A percentile compares a stretch with the other conserved stretches of the same genome.
Conservation (phyloP, 2,888 invertebrate genomes). For the Drymonia ruficornis region DNA sequence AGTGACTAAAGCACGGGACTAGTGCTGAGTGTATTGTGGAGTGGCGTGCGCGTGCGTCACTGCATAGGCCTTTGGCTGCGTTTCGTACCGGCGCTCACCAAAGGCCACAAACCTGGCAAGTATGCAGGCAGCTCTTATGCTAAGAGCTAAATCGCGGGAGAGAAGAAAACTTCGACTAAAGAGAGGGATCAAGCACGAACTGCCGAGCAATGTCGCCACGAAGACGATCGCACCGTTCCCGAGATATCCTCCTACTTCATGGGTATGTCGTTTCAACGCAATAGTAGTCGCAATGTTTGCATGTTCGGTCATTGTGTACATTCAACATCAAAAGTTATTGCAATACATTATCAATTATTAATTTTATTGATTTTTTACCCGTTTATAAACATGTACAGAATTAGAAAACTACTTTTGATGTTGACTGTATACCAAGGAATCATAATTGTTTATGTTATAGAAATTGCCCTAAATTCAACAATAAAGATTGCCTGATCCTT, state of each 20-base stretch:
- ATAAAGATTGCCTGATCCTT: background rate
- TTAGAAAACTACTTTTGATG: no score
- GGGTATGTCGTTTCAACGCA: slow-evolving; percentile 81
- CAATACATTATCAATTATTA: no score
- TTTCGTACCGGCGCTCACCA: slow-evolving; percentile 53
- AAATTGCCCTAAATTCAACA: background rate
- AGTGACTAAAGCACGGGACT: slow-evolving; percentile 13
- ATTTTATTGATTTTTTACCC: no score
- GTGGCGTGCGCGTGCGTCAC: slow-evolving; percentile 20
- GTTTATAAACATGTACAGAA: no score
- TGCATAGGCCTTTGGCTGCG: slow-evolving; percentile 48
- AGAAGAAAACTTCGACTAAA: slow-evolving; percentile 91
- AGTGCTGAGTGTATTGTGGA: slow-evolving; percentile 21
- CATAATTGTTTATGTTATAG: background rate
- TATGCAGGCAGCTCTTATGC: slow-evolving; percentile 97
- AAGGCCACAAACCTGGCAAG: slow-evolving; percentile 86
- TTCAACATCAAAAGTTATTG: background rate
- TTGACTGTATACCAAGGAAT: no score
- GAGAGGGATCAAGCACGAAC: slow-evolving; percentile 90
- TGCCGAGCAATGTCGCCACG: slow-evolving; percentile 95
- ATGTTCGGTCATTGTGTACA: slow-evolving; percentile 21
- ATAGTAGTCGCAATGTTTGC: slow-evolving; percentile 16
- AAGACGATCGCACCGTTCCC: slow-evolving; percentile 95
- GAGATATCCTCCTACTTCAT: slow-evolving; percentile 92
- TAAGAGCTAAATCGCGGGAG: slow-evolving; percentile 95